Conservation (phyloP, 2,113 vertebrate species). For the Pomatostomus ruficeps region DNA sequence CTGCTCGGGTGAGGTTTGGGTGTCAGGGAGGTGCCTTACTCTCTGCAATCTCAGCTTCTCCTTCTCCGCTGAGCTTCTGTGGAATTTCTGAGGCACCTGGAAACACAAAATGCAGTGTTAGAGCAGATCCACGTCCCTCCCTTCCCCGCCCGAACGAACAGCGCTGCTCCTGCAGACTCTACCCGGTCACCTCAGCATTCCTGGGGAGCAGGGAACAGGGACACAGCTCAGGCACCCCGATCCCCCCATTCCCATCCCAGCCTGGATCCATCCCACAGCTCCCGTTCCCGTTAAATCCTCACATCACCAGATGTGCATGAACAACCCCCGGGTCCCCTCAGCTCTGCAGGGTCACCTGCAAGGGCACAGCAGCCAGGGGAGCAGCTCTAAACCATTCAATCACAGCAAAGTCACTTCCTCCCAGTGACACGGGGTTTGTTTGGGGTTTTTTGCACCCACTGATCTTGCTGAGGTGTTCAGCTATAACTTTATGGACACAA, state of each 20-base stretch:
- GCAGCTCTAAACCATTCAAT: background rate
- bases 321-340: background rate
- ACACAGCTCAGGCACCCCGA: background rate
- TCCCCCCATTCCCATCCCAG: background rate
- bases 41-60: conserved; percentile 65
- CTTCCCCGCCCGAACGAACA: background rate
- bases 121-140: background rate
- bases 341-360: background rate
- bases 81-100: conserved; percentile 62
- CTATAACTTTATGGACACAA: background rate
- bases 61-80: conserved; percentile 67
- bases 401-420: background rate
- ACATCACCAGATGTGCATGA: accelerated
- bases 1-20: background rate
- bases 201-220: background rate
- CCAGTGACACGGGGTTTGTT: accelerated
- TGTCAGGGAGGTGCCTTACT: conserved; percentile 57
- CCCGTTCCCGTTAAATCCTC: background rate
- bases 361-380: background rate
- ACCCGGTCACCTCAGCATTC: accelerated
- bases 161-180: accelerated
- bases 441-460: accelerated
- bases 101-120: conserved; percentile 13
- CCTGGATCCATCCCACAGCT: background rate
- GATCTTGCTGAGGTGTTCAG: background rate